Base-by-base conservation (phyloP, 1,140 invertebrate species). In the Brachionus angularis region DNA sequence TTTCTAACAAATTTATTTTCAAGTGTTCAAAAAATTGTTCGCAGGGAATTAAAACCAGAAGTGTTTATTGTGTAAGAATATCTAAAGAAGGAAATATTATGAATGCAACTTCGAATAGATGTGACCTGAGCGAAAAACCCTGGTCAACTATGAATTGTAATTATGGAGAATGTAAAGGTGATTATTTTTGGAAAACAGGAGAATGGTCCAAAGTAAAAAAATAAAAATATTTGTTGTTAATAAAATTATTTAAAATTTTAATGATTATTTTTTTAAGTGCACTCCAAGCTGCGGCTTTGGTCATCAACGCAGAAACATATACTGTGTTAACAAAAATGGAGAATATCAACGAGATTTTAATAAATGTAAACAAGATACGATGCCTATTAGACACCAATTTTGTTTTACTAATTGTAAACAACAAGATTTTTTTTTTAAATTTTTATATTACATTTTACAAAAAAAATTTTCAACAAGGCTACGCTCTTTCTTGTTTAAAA, bases 11-110 rank as follows among this genome's bases (percentile, higher is more conserved):
- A 18, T 58, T 31, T 31, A 58, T 18, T 61, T 5, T 52, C 16
- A 7, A 67, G 62, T 67, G 62, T 29, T 67, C 62, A 29, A 50
- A 46, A 46, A 50, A 18, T 67, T 67, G 62, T 29, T 67, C 62
- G 29, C 16, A 21, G 5, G 62, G 62, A 25, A 16, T 47, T 2
- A 67, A 46, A 50, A 67, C 42, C 2, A 12, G 62, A 1, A 33
- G 36, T 14, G 62, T 67, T 33, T 34, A 3, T 16, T 67, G 62
- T 21, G 36, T 47, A 3, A 67, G 47, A 25, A 46, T 67, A 18
- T 46, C 42, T 8, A 39, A 23, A 21, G 62, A 67, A 47, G 62
- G 47, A 7, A 47, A 31, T 1, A 67, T 67, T 33, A 34, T 47
- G 34, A 34, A 47, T 23, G 33, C 47, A 18, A 67, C 42, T 50